These are phyloP conservation scores for Teleopsis dalmanni DNA, from an alignment of 1,140 invertebrate genomes.

Conservation along the genomic window DNA sequence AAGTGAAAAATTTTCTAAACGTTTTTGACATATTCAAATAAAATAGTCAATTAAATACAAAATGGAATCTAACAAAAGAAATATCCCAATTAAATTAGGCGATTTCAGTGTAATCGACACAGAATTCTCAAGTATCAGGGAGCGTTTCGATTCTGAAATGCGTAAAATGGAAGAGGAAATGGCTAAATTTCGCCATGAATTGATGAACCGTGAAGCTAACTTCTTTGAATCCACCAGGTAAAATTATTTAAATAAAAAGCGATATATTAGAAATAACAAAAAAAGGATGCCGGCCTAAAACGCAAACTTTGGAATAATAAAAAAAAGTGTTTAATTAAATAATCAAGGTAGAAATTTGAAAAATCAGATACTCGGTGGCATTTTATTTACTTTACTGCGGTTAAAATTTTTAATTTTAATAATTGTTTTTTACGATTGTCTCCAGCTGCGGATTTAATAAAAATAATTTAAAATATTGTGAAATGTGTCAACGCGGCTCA, in stretches of 20 bases:
- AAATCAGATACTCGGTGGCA: no score
- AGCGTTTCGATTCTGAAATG: conserved; percentile 94
- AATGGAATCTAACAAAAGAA: conserved; percentile 73
- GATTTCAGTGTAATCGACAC: conserved; percentile 93
- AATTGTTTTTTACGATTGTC: no score
- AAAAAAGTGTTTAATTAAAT: no score
- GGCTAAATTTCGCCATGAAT: conserved; percentile 87
- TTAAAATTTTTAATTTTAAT: no score
- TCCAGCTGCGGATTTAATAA: no score
- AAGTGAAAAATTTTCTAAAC: background rate
- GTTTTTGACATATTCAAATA: background rate
- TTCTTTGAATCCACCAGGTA: conserved; percentile 86
- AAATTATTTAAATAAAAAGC: no score
- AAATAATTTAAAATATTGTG: no score
- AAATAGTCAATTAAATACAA: conserved; percentile 35
- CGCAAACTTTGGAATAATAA: no score
- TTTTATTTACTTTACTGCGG: no score
- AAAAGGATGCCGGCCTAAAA: background rate
- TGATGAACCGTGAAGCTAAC: conserved; percentile 85
- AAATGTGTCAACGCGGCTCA: no score
- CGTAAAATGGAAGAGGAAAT: conserved; percentile 97
- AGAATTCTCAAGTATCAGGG: conserved; percentile 92
- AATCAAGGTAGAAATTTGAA: background rate
- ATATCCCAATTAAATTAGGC: conserved; percentile 88
- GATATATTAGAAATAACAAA: background rate